A percentile compares a stretch with the other conserved stretches of the same genome.
Conservation (phyloP, 1,140 invertebrate genomes). For the Cyphomyrmex costatus region DNA sequence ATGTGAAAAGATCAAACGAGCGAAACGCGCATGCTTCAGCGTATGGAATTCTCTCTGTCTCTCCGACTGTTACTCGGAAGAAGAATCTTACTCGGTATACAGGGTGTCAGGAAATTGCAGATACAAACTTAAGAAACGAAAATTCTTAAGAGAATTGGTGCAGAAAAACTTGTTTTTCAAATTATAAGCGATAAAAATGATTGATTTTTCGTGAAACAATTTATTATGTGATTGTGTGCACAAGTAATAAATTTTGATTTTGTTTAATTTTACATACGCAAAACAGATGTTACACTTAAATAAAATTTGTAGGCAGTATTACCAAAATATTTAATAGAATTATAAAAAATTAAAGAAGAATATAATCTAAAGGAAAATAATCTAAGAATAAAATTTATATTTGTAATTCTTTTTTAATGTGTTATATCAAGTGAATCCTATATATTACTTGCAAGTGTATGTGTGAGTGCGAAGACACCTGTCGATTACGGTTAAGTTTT, state of each 20-base stretch:
- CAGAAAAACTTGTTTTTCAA: neutral
- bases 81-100: constrained; percentile 5
- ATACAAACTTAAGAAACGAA: neutral
- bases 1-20: neutral
- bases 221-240: neutral
- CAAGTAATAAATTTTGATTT: neutral
- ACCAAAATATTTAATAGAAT: neutral
- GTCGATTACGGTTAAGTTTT: constrained; percentile 22
- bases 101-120: constrained; percentile 14
- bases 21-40: too few species aligned
- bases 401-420: neutral
- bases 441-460: neutral
- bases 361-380: neutral
- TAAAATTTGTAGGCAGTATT: neutral
- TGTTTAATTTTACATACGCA: neutral
- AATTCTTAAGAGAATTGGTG: neutral
- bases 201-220: neutral
- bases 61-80: neutral
- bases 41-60: constrained; percentile 21
- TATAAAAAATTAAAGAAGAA: neutral
- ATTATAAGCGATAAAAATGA: neutral
- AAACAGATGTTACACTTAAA: neutral
- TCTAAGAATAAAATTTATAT: neutral
- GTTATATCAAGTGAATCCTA: constrained; percentile 3
- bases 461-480: constrained; percentile 12